Percentiles rank a stretch among this genome's conserved stretches.
phyloP scores from a whole-genome alignment of 2,797 vertebrate species.

The Alfaro cultratus region DNA sequence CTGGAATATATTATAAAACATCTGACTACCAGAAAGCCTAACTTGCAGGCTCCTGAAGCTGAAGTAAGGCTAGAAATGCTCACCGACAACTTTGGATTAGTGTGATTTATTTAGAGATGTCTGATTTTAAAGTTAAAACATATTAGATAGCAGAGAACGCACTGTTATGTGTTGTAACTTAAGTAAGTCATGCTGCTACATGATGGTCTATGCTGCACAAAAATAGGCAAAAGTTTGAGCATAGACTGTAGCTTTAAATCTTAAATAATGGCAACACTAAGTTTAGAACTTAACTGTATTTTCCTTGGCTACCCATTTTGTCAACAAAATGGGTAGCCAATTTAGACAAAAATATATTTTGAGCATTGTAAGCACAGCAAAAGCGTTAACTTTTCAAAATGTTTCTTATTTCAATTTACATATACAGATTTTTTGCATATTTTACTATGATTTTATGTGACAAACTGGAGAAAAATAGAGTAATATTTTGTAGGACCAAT shows the following conservation, averaged over 20 bases:
- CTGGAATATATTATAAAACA: slow-evolving; percentile 30
- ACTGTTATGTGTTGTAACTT: background rate
- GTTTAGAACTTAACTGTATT: background rate
- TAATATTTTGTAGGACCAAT: background rate
- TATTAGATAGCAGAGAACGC: background rate
- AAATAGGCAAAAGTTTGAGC: background rate
- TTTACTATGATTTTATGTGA: background rate
- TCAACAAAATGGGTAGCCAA: background rate
- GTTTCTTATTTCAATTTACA: background rate
- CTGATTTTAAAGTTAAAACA: background rate
- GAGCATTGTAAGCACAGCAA: background rate
- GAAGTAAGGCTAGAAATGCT: slow-evolving; percentile 26
- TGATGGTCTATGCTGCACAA: slow-evolving; percentile 34
- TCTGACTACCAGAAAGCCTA: slow-evolving; percentile 17
- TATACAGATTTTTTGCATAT: background rate
- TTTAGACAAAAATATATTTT: background rate
- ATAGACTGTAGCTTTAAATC: background rate
- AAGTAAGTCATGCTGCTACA: slow-evolving; percentile 5
- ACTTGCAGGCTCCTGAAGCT: slow-evolving; percentile 23
- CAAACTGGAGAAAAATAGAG: background rate
- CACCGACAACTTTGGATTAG: background rate
- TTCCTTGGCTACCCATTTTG: too few species aligned
- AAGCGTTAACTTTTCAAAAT: background rate
- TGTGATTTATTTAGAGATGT: background rate
- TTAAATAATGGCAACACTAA: background rate